Conservation (phyloP, 1,140 invertebrate species). For the Propsilocerus akamusi region DNA sequence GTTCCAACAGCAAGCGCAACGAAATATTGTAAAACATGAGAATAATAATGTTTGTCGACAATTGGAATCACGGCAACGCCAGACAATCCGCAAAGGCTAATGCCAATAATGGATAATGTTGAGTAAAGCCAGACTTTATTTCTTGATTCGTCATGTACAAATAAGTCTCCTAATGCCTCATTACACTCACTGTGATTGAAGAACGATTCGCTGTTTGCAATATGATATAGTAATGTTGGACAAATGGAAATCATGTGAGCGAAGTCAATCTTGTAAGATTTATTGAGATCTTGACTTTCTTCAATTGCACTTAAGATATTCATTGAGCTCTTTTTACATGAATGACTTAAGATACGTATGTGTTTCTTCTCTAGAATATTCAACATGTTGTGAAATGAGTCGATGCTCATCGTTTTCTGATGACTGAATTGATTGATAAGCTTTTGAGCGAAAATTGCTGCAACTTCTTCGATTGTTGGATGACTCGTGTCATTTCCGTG, state of each 20-base stretch:
- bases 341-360: conserved; percentile 17
- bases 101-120: conserved; percentile 55
- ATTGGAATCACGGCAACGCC: conserved; percentile 73
- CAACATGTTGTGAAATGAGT: conserved; percentile 44
- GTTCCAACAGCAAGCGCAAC: conserved; percentile 84
- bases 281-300: conserved; percentile 10
- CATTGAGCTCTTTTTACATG: conserved; percentile 6
- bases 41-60: conserved; percentile 77
- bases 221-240: conserved; percentile 42
- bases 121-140: conserved; percentile 65
- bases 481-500: no score
- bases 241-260: conserved; percentile 31
- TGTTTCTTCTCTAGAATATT: conserved; percentile 35
- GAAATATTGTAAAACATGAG: conserved; percentile 76
- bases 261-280: conserved; percentile 13
- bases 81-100: conserved; percentile 66
- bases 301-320: conserved; percentile 9
- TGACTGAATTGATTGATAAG: conserved; percentile 32
- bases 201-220: conserved; percentile 17
- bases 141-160: conserved; percentile 15
- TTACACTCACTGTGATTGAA: conserved; percentile 8
- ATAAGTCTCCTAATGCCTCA: conserved; percentile 7
- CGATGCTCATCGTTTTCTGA: conserved; percentile 37
- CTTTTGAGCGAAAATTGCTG: conserved; percentile 24
- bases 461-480: conserved; percentile 7